Base-by-base conservation (phyloP, 1,140 invertebrate species). In the Bicyclus anynana region DNA sequence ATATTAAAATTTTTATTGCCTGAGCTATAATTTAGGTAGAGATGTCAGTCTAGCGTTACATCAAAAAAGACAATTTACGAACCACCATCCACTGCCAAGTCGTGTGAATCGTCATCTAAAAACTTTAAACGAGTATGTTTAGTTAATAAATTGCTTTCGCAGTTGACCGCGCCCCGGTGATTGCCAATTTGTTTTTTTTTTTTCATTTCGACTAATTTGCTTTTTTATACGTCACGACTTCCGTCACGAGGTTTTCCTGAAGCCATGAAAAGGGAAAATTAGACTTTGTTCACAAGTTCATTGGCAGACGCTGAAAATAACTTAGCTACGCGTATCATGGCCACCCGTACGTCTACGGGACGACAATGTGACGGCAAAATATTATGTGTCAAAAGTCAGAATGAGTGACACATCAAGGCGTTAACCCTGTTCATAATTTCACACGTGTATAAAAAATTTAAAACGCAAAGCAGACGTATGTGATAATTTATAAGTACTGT, bases 241-340 rank as follows among this genome's bases (percentile, higher is more conserved):
- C 44, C 44, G 44, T 14, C 10, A 44, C 4, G 21, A 4, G 13
- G 17, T 44, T 44, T 44, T 10, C 21, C 2, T 47, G 2, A 47
- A 7, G 20, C 4, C 3, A 20, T 5, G 7, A 47, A 26, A 47
- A 47, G 16, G 21, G n/a, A 14, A 26, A 26, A 47, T 26, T 16
- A 53, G 55, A 50, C 63, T 59, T 59, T 49, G 57, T 38, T 54
- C 64, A 44, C 48, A 60, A 59, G 72, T 74, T 72, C 71, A 74
- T 74, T 77, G 71, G 71, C 75, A 72, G 63, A 53, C 38, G 65
- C 67, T 65, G 56, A 77, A 82, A 82, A 82, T 82, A 76, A 78
- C 61, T 44, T 38, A n/a, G 9, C 7, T 33, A 62, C 53, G 50
- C 59, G 58, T 60, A 61, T 59, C 62, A 68, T 35, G 66, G 66